phyloP scores from a whole-genome alignment of 2,113 vertebrate genomes.

The Xiphorhynchus elegans region DNA sequence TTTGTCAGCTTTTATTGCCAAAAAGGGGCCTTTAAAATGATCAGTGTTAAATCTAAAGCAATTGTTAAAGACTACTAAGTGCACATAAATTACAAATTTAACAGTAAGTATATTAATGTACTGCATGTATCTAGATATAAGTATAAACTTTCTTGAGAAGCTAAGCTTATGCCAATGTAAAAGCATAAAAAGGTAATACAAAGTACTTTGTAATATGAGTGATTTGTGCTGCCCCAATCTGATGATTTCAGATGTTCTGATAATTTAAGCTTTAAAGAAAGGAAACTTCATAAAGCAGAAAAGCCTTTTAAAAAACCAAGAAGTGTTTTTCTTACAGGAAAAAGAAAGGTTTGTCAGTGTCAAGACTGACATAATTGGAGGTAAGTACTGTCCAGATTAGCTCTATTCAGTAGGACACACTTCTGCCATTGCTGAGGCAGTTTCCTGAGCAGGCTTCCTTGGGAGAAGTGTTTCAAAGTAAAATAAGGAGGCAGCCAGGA shows the following conservation, averaged over 20 bases:
- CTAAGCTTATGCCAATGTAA: background rate
- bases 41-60: background rate
- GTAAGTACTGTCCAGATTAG: background rate
- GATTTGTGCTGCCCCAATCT: background rate
- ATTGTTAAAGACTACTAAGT: background rate
- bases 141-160: background rate
- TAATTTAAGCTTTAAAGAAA: background rate
- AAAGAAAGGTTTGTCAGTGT: background rate
- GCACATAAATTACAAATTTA: background rate
- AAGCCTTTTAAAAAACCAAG: background rate
- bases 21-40: background rate
- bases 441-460: background rate
- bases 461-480: background rate
- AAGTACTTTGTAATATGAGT: background rate
- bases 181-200: background rate
- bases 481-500: background rate
- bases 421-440: background rate
- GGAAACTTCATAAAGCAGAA: background rate
- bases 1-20: background rate
- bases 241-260: background rate
- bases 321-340: background rate
- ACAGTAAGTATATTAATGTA: background rate
- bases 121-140: background rate
- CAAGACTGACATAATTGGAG: background rate
- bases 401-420: background rate